phyloP scores from a whole-genome alignment of 2,113 vertebrate genomes.

The Chionis minor region DNA sequence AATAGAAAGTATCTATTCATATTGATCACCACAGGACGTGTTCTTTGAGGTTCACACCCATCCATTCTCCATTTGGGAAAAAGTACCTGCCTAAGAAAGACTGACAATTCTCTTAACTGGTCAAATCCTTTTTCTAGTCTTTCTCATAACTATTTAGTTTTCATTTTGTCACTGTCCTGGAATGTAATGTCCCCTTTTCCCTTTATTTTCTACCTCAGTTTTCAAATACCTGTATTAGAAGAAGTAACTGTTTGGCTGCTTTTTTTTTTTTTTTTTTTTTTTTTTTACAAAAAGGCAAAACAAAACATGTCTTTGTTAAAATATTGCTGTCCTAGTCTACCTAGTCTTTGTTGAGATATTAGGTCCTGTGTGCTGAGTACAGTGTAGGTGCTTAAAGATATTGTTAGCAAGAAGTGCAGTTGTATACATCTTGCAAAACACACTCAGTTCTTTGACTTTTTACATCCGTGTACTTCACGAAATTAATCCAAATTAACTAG shows the following conservation, averaged over 20 bases:
- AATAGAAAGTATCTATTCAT: neutral
- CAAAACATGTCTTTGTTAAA: neutral
- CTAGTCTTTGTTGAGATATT: neutral
- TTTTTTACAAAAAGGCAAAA: neutral
- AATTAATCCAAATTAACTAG: neutral
- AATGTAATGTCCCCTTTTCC: neutral
- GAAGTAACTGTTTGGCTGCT: neutral
- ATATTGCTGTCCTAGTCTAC: neutral
- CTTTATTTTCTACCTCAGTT: neutral
- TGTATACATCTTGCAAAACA: neutral
- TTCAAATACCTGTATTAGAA: neutral
- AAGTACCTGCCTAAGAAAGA: neutral
- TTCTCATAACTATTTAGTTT: neutral
- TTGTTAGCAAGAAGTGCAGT: neutral
- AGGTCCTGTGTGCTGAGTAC: neutral
- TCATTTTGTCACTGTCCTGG: neutral
- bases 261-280: neutral
- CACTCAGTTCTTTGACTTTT: neutral
- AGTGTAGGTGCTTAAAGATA: neutral
- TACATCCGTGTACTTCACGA: neutral
- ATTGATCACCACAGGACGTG: neutral
- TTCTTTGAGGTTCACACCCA: neutral
- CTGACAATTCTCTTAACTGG: neutral
- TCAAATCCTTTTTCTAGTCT: neutral
- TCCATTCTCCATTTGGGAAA: neutral